Evolutionary conservation across 2,888 invertebrate species (phyloP), one percentile per base, ranked within the genome.

Genomic region (Ypsolopha sequella): DNA sequence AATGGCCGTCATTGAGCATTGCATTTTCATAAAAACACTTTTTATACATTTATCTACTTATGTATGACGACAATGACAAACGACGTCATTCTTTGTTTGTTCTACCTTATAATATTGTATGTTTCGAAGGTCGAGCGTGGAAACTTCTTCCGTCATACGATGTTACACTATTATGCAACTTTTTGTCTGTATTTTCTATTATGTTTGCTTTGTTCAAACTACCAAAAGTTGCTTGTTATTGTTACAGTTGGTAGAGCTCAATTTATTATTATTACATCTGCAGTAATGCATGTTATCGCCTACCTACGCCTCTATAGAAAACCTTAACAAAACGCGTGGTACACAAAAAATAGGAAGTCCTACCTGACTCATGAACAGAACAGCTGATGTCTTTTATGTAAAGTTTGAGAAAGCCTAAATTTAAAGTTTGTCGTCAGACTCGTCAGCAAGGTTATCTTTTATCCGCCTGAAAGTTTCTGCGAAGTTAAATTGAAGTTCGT

Each of bases 331-430:
- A 43, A 11, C 1, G 14, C n/a, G 43, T 9, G 7, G 9, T 9
- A 34, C 10, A 43, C 9, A 41, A 50, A 43, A 50, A 43, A 43
- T 36, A 50, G 50, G 41, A 50, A 50, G 50, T 36, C 43, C 50
- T 50, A 50, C 50, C 50, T 50, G 50, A n/a, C 43, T 36, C 47
- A 9, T 11, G 34, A n/a, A 49, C 8, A 34, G 35, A 34, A 50
- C 50, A 50, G 43, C 50, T 50, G 50, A 50, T 43, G 3, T 34
- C 43, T 50, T 50, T 50, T 43, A 36, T 49, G 41, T 39, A 3
- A 10, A 7, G 41, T 8, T 24, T 36, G 24, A 13, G 36, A 47
- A 47, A 14, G 11, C 8, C 47, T 47, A 38, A 47, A 47, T 14
- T 36, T 14, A 13, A 36, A 1, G 13, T 47, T 36, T 47, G 36